A percentile compares a stretch with the other conserved stretches of the same genome.
phyloP scores from a whole-genome alignment of 2,113 vertebrate species.

The Speoplatyrhinus poulsoni region DNA sequence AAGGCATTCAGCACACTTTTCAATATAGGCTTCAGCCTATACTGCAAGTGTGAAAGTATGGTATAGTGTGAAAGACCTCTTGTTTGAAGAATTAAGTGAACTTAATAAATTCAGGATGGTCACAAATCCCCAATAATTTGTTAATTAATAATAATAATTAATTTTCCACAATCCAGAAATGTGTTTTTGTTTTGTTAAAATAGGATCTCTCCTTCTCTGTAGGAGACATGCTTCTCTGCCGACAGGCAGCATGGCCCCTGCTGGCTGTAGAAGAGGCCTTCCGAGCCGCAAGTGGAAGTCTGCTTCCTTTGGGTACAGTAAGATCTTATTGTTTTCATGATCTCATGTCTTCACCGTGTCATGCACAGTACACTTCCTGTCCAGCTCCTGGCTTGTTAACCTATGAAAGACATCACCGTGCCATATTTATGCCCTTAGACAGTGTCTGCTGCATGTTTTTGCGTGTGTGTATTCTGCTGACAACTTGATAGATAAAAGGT shows the following conservation, averaged over 20 bases:
- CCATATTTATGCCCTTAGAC: slow-evolving; percentile 17
- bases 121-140: not conserved
- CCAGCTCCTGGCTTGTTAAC: slow-evolving; percentile 14
- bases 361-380: slow-evolving; percentile 6
- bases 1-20: not conserved
- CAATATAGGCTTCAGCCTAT: not conserved
- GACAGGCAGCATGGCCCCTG: slow-evolving; percentile 44
- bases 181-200: slow-evolving; percentile 14
- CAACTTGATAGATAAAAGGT: slow-evolving; percentile 41
- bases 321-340: slow-evolving; percentile 23
- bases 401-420: slow-evolving; percentile 13
- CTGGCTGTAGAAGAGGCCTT: slow-evolving; percentile 58
- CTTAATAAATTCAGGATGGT: slow-evolving; percentile 5
- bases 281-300: slow-evolving; percentile 76
- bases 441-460: not conserved
- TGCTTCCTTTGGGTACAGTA: slow-evolving; percentile 76
- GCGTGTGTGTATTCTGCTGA: slow-evolving; percentile 14
- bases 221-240: slow-evolving; percentile 76
- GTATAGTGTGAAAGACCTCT: not conserved
- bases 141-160: too few relatives aligned
- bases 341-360: not conserved
- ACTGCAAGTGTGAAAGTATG: not conserved
- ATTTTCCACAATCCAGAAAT: slow-evolving; percentile 1
- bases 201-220: slow-evolving; percentile 22
- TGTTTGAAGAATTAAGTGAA: slow-evolving; percentile 13